Conservation (phyloP, 1,140 invertebrate species). For the Scaptomyza graminum region DNA sequence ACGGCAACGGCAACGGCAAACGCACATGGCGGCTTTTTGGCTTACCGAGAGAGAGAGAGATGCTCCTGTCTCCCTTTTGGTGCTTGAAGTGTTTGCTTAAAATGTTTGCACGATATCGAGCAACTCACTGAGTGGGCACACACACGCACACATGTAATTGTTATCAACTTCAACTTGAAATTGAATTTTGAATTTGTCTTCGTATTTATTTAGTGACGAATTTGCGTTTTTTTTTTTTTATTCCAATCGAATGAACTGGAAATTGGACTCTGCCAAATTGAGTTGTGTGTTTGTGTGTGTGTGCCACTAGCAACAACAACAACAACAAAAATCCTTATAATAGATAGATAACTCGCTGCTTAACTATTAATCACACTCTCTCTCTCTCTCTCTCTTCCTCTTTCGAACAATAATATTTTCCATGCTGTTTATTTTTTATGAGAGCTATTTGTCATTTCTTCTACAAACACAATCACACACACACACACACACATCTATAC, state of each 20-base stretch:
- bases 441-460: conserved; percentile 27
- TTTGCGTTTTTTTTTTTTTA: not conserved
- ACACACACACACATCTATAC: not conserved
- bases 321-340: not conserved
- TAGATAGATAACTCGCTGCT: conserved; percentile 39
- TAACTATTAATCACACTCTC: conserved; percentile 16
- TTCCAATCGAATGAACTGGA: too few species aligned
- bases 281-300: too few species aligned
- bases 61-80: not conserved
- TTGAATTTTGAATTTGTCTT: conserved; percentile 20
- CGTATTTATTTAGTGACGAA: conserved; percentile 17
- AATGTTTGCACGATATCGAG: conserved; percentile 4
- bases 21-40: conserved; percentile 29
- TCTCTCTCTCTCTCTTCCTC: too few species aligned
- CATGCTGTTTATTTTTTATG: conserved; percentile 43
- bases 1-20: too few species aligned
- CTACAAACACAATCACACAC: conserved; percentile 1
- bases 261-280: too few species aligned
- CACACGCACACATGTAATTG: conserved; percentile 8
- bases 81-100: conserved; percentile 6
- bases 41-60: conserved; percentile 23
- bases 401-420: not conserved
- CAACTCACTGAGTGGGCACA: conserved; percentile 4
- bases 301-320: too few species aligned
- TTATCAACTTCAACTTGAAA: not conserved